A percentile compares a stretch with the other conserved stretches of the same genome.
phyloP scores from a whole-genome alignment of 2,888 invertebrate genomes.

The Trimorus sp. region DNA sequence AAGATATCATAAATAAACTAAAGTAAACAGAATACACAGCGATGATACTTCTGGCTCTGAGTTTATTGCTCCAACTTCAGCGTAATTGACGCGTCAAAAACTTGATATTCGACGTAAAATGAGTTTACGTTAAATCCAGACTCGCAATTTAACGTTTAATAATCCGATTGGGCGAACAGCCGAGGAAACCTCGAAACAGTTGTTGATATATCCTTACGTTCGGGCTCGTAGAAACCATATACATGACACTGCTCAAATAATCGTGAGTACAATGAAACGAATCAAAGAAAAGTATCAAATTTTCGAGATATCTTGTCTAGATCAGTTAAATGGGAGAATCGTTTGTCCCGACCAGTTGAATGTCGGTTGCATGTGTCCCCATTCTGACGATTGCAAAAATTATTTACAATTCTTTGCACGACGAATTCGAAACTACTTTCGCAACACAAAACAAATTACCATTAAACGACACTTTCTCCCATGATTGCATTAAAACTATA shows the following conservation, averaged over 20 bases:
- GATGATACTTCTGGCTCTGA: conserved; percentile 2
- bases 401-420: conserved; percentile 6
- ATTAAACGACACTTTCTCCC: too few species aligned
- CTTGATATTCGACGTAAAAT: background rate
- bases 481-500: too few species aligned
- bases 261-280: conserved; percentile 45
- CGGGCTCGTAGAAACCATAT: conserved; percentile 23
- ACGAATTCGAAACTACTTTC: too few species aligned
- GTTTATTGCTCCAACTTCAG: conserved; percentile 10
- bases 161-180: too few species aligned
- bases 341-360: conserved; percentile 47
- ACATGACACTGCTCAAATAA: conserved; percentile 38
- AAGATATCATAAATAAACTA: conserved; percentile 33
- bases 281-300: conserved; percentile 60
- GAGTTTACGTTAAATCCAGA: background rate
- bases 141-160: background rate
- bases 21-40: conserved; percentile 10
- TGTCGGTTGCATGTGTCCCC: conserved; percentile 44
- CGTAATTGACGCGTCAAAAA: conserved; percentile 1
- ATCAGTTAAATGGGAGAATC: conserved; percentile 51
- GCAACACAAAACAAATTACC: background rate
- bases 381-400: conserved; percentile 38
- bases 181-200: conserved; percentile 8
- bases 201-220: conserved; percentile 20
- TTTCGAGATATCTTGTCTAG: conserved; percentile 49